Evolutionary conservation across 2,888 invertebrate species (phyloP).

Genomic region (Sepioteuthis lessoniana): DNA sequence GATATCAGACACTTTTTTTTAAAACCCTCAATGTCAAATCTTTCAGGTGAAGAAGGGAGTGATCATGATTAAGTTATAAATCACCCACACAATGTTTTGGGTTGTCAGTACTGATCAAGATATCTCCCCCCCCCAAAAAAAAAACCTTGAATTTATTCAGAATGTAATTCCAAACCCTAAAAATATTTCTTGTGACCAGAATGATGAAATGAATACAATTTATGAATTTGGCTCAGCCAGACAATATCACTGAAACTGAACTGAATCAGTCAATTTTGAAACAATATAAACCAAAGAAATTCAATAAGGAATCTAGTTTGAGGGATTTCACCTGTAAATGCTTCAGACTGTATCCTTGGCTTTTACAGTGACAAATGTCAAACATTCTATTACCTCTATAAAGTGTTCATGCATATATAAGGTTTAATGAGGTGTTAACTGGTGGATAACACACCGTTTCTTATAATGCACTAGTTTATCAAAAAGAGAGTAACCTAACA

Average conservation of each 20-base stretch:
- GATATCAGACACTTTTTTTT: no score
- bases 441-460: neutral
- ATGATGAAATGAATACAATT: neutral
- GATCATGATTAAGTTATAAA: neutral
- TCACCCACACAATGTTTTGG: neutral
- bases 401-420: neutral
- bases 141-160: neutral
- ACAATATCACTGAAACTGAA: neutral
- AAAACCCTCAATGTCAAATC: neutral
- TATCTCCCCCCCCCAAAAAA: neutral
- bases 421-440: neutral
- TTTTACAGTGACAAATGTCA: neutral
- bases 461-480: neutral
- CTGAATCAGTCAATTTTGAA: neutral
- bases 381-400: neutral
- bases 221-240: neutral
- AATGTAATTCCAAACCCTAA: neutral
- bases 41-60: neutral
- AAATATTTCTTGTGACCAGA: neutral
- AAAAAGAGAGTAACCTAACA: no score
- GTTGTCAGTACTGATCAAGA: neutral
- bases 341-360: neutral
- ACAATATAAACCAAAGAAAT: conserved; percentile 24
- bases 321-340: neutral
- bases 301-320: neutral